These are phyloP conservation scores for Onychomys torridus DNA, from an alignment of 2,797 vertebrate genomes.

Conservation along the genomic window DNA sequence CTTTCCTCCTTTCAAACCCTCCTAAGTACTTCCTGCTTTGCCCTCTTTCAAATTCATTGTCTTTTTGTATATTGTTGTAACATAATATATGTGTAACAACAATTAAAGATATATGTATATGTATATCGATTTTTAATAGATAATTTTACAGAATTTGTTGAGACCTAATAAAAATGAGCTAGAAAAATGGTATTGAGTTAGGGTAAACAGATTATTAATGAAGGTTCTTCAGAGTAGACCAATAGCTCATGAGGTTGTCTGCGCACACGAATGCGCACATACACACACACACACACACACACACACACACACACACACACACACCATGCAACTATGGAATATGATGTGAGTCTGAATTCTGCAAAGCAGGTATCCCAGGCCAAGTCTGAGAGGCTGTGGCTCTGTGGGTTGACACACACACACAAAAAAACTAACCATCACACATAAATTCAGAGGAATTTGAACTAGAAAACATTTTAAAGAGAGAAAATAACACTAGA, in stretches of 20 bases:
- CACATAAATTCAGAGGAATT: background rate
- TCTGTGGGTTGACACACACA: background rate
- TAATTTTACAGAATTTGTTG: constrained; percentile 29
- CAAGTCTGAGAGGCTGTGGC: background rate
- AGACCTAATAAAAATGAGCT: constrained; percentile 51
- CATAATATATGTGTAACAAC: background rate
- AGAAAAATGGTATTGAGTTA: constrained; percentile 8
- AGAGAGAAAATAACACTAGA: constrained; percentile 27
- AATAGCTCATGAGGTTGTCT: background rate
- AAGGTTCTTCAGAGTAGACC: background rate
- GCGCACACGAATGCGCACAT: no score
- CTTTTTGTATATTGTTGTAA: background rate
- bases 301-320: no score
- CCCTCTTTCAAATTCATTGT: background rate
- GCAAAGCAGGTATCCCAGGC: background rate
- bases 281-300: background rate
- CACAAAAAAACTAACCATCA: background rate
- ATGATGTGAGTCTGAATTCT: background rate
- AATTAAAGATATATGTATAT: background rate
- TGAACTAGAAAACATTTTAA: constrained; percentile 18
- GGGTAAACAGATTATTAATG: background rate
- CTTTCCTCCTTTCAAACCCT: background rate
- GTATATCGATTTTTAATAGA: background rate
- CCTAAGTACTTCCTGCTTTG: no score
- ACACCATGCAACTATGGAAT: background rate